Conservation (phyloP, 2,888 invertebrate species). For the Myathropa florea region DNA sequence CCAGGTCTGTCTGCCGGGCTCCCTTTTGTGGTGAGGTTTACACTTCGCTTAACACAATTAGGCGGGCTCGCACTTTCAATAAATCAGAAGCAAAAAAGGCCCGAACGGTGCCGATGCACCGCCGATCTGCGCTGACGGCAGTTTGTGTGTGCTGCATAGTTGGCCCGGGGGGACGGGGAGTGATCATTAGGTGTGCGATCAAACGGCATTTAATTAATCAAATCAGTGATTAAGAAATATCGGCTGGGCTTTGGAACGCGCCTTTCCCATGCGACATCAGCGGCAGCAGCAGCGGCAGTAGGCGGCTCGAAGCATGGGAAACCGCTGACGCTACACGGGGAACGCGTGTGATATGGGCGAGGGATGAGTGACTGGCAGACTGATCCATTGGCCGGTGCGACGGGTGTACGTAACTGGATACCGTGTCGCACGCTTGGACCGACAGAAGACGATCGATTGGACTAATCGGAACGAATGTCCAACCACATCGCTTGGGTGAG, state of each 20-base stretch:
- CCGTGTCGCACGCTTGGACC: constrained; percentile 45
- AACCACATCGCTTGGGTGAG: constrained; percentile 37
- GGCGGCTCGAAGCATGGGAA: not conserved
- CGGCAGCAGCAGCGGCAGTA: not conserved
- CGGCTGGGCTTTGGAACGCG: not conserved
- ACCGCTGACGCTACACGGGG: not conserved
- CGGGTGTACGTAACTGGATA: constrained; percentile 51
- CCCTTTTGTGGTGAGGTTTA: constrained; percentile 54
- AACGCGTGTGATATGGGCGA: constrained; percentile 34
- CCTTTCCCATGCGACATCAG: constrained; percentile 26
- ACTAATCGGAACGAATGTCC: constrained; percentile 50
- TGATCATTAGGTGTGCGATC: constrained; percentile 63
- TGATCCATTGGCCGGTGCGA: not conserved
- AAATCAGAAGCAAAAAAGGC: constrained; percentile 56
- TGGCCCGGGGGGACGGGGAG: not conserved
- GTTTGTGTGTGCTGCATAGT: constrained; percentile 6
- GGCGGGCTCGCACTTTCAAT: constrained; percentile 59
- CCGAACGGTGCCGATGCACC: not conserved
- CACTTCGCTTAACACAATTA: constrained; percentile 66
- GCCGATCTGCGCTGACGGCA: not conserved
- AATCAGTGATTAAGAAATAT: constrained; percentile 64
- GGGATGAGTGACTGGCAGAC: not conserved
- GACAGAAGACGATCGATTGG: constrained; percentile 43
- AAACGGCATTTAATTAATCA: constrained; percentile 67
- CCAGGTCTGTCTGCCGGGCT: constrained; percentile 8